These are phyloP conservation scores for Cephonodes hylas DNA, from an alignment of 2,888 invertebrate species.

Conservation along the genomic window DNA sequence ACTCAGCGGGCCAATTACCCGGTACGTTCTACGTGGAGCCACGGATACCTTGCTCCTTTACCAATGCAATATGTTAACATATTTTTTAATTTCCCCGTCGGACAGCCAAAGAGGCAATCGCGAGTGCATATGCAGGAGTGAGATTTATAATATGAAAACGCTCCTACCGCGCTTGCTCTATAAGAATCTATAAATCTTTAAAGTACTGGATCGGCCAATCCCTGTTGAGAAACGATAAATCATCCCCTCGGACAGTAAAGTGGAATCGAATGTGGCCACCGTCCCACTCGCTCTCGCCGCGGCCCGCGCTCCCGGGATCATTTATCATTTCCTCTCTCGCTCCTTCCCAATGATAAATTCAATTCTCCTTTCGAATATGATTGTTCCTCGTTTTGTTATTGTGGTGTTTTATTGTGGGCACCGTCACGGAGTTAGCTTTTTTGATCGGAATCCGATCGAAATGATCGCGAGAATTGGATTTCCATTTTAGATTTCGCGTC, in stretches of 20 bases:
- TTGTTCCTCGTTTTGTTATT: constrained; percentile 78
- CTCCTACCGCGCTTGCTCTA: constrained; percentile 79
- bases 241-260: constrained; percentile 71
- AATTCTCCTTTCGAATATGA: constrained; percentile 80
- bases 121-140: constrained; percentile 75
- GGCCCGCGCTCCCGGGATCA: constrained; percentile 58
- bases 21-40: constrained; percentile 46
- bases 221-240: constrained; percentile 80
- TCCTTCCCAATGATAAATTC: constrained; percentile 79
- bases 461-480: constrained; percentile 79
- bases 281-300: constrained; percentile 62
- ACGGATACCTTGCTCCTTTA: constrained; percentile 37
- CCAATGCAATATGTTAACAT: constrained; percentile 73
- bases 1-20: constrained; percentile 64
- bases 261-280: constrained; percentile 58
- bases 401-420: constrained; percentile 75
- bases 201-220: constrained; percentile 79
- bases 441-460: constrained; percentile 76
- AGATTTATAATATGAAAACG: constrained; percentile 80
- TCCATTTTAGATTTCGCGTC: constrained; percentile 72
- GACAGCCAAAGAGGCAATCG: constrained; percentile 71
- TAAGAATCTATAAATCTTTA: constrained; percentile 78
- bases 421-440: constrained; percentile 76
- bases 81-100: constrained; percentile 72
- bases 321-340: constrained; percentile 79